Percentiles rank a stretch among this genome's conserved stretches.
Evolutionary conservation across 2,113 vertebrate genomes (phyloP).

Genomic region (Caranx ignobilis): DNA sequence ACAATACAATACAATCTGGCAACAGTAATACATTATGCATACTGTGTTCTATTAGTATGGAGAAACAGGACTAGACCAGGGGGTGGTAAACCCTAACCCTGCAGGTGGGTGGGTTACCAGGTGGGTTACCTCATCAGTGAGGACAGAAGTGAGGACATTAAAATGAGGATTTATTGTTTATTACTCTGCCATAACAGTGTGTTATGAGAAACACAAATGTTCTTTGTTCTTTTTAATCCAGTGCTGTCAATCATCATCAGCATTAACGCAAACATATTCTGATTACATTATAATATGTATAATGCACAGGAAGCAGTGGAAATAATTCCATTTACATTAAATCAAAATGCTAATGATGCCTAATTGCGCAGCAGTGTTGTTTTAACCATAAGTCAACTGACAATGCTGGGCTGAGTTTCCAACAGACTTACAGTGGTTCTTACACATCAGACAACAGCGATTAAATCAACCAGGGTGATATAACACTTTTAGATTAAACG

Average conservation of each 20-base stretch:
- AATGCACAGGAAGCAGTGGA: conserved; percentile 50
- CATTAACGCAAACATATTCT: conserved; percentile 25
- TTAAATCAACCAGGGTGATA: not conserved
- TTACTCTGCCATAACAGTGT: not conserved
- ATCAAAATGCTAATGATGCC: conserved; percentile 57
- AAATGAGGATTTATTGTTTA: conserved; percentile 20
- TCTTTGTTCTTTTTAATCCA: conserved; percentile 14
- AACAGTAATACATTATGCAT: too few species aligned
- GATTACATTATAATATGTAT: conserved; percentile 55
- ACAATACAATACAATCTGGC: too few species aligned
- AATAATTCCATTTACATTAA: conserved; percentile 53
- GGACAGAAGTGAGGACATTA: not conserved
- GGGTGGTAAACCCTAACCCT: too few species aligned
- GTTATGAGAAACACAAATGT: not conserved
- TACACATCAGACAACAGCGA: not conserved
- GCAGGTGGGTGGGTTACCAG: too few species aligned
- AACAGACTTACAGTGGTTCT: not conserved
- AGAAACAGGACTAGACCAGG: too few species aligned
- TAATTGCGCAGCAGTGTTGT: conserved; percentile 43
- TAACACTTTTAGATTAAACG: not conserved
- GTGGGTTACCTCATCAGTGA: too few species aligned
- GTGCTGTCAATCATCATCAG: conserved; percentile 45
- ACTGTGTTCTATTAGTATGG: too few species aligned
- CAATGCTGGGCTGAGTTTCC: conserved; percentile 7
- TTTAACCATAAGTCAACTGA: conserved; percentile 21